phyloP scores from a whole-genome alignment of 2,797 vertebrate species.

The Semaprochilodus insignis region DNA sequence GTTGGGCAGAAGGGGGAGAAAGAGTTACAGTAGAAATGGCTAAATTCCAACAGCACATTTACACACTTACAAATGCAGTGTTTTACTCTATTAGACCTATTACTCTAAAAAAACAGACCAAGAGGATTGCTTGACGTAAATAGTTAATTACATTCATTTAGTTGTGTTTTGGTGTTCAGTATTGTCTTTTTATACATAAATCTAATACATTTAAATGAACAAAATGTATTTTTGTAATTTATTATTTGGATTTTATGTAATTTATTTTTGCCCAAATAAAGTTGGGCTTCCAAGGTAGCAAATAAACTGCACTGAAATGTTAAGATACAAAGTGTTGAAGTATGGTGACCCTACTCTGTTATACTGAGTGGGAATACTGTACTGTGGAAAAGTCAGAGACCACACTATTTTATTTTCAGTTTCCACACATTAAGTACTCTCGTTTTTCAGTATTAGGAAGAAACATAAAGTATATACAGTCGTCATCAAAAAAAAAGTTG shows the following conservation, averaged over 20 bases:
- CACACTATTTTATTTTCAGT: too few relatives aligned
- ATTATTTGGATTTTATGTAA: too few relatives aligned
- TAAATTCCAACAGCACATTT: neutral
- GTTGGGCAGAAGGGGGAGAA: neutral
- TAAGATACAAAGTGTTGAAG: too few relatives aligned
- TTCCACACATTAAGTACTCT: too few relatives aligned
- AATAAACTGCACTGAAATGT: neutral
- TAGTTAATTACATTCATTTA: neutral
- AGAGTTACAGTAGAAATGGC: too few relatives aligned
- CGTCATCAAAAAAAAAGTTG: too few relatives aligned
- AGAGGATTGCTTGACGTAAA: neutral
- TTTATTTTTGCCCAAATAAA: neutral
- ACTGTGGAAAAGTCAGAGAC: too few relatives aligned
- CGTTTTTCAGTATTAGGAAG: too few relatives aligned
- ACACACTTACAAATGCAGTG: neutral
- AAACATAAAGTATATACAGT: too few relatives aligned
- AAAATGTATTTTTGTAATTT: too few relatives aligned
- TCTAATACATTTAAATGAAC: neutral
- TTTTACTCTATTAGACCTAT: neutral
- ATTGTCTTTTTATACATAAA: neutral
- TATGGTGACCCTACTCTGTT: neutral
- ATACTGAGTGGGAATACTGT: neutral
- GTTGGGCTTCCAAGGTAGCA: neutral
- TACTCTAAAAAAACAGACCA: neutral
- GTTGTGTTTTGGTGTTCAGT: neutral